Evolutionary conservation across 2,113 vertebrate species (phyloP).

Genomic region (Hydropotes inermis): DNA sequence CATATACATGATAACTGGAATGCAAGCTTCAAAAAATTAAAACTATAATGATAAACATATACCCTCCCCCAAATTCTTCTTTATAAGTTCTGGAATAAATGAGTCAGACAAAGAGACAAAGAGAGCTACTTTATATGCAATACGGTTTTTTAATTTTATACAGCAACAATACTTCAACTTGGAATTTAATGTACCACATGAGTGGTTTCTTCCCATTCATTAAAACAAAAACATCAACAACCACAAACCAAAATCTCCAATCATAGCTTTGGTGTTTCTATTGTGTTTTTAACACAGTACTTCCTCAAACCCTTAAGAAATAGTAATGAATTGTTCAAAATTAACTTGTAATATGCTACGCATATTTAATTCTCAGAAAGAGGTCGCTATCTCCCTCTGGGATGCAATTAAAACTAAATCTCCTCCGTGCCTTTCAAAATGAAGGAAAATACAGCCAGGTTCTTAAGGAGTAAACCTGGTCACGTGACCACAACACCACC

Average conservation of each 20-base stretch:
- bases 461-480: neutral
- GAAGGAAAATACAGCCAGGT: neutral
- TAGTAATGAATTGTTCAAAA: neutral
- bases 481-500: accelerated
- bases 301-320: neutral
- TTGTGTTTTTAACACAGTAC: neutral
- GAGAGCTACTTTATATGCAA: neutral
- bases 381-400: neutral
- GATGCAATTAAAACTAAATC: neutral
- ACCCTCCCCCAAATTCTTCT: neutral
- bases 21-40: neutral
- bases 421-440: neutral
- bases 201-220: neutral
- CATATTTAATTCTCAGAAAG: neutral
- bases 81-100: neutral
- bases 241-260: neutral
- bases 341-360: neutral
- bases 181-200: neutral
- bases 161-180: neutral
- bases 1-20: neutral
- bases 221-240: neutral
- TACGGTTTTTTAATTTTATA: neutral
- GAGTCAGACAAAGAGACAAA: neutral
- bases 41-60: too few relatives aligned
- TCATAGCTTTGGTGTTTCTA: neutral